phyloP scores from a whole-genome alignment of 2,113 vertebrate species.

The human region DNA sequence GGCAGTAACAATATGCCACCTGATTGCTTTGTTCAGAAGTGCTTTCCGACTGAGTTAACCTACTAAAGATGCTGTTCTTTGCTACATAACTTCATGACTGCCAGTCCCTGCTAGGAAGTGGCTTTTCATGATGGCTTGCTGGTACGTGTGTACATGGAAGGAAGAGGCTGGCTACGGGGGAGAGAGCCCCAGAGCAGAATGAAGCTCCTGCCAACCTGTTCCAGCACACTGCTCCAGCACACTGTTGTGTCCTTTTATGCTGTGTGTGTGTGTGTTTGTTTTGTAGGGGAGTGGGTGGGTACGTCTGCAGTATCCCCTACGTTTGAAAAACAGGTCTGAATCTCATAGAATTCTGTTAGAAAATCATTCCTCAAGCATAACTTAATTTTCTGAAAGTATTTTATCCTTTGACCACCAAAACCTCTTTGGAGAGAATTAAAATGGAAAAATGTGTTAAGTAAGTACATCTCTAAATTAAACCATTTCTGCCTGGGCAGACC shows the following conservation, averaged over 20 bases:
- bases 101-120: background rate
- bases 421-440: slow-evolving; percentile 11
- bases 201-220: background rate
- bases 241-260: background rate
- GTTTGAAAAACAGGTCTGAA: slow-evolving; percentile 6
- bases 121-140: background rate
- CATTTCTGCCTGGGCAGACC: background rate
- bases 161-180: background rate
- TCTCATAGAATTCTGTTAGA: background rate
- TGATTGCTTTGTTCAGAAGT: slow-evolving; percentile 20
- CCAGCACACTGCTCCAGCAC: background rate
- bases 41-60: background rate
- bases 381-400: slow-evolving; percentile 16
- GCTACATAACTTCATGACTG: background rate
- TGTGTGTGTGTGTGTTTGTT: background rate
- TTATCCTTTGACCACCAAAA: slow-evolving; percentile 1
- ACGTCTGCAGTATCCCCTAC: background rate
- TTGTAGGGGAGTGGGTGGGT: background rate
- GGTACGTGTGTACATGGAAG: background rate
- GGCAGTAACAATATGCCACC: background rate
- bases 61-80: background rate
- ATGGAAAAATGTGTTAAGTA: slow-evolving; percentile 33
- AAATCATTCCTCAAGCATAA: background rate
- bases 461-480: background rate
- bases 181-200: background rate